Percentiles rank a stretch among this genome's conserved stretches.
Conservation (phyloP, 2,797 vertebrate species). For the Thalassophryne amazonica region DNA sequence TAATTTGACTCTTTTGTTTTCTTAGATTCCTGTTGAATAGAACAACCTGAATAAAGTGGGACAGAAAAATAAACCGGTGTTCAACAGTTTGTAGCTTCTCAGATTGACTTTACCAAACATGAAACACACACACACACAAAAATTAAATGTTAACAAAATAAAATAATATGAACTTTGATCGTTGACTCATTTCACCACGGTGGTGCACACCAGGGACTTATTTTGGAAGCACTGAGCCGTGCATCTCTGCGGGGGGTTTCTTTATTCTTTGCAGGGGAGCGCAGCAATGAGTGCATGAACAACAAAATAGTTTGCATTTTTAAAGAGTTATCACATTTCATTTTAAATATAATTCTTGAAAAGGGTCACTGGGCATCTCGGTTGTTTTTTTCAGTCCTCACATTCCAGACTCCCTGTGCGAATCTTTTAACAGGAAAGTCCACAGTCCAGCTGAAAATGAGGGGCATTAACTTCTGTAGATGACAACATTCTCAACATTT, state of each 20-base stretch:
- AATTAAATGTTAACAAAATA: constrained; percentile 9
- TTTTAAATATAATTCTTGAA: constrained; percentile 17
- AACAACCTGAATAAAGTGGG: background rate
- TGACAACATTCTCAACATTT: background rate
- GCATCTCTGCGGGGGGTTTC: constrained; percentile 49
- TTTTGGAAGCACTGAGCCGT: constrained; percentile 35
- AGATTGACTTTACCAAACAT: background rate
- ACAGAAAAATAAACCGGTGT: background rate
- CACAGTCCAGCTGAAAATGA: constrained; percentile 23
- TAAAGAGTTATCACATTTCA: constrained; percentile 58
- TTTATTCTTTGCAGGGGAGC: constrained; percentile 51
- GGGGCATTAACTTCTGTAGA: background rate
- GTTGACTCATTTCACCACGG: constrained; percentile 5
- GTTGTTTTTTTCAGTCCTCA: constrained; percentile 43
- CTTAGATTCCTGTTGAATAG: background rate
- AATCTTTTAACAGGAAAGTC: constrained; percentile 32
- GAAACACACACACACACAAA: background rate
- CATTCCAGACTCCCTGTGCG: constrained; percentile 64
- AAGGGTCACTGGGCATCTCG: constrained; percentile 13
- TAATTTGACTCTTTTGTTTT: background rate
- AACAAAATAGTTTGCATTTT: constrained; percentile 54
- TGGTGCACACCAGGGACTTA: constrained; percentile 22
- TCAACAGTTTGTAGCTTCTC: background rate
- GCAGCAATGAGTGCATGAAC: constrained; percentile 26
- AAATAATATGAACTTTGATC: constrained; percentile 46